Base-by-base conservation (phyloP, 2,113 vertebrate species). In the Protomyctophum bolini region DNA sequence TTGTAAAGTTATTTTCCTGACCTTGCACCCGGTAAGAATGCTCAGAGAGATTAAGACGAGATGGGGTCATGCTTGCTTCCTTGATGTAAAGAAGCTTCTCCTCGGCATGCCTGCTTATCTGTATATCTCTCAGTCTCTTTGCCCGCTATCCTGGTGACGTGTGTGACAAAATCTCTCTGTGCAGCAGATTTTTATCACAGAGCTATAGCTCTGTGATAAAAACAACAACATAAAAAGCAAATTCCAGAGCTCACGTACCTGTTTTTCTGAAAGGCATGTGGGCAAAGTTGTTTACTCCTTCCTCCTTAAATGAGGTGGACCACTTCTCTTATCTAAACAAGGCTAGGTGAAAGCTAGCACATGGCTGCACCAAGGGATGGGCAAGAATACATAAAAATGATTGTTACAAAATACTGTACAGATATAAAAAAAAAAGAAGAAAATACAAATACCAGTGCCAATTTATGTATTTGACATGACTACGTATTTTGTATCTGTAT, bases 81-180 rank as follows among this genome's bases (percentile, higher is more conserved):
- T 21, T 21, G 21, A 21, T 21, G 21, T 21, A 21, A 21, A 21
- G 21, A 21, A 21, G 21, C 21, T 9, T 11, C 70, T 14, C 14
- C 63, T 41, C 41, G 28, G 12, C 8, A 15, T 58, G 15, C 12
- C 61, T 58, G 33, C 33, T 14, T 56, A 54, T 11, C 64, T 29
- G 8, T 45, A 58, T 11, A 47, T 68, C 47, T 59, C 12, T 7
- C 49, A 59, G 50, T 46, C 66, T 21, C 1, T 2, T 15, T 60
- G 60, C 49, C 51, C 55, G 21, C 61, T 55, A 0, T 11, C 58
- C 10, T 0, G 7, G 10, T 45, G 14, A 54, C 48, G 15, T 8
- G 3, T 54, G 9, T 66, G 72, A n/a, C 51, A 63, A 73, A 72
- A 77, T 61, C 15, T 61, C 64, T 79, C 67, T 68, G 29, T n/a